These are phyloP conservation scores for Tadarida brasiliensis DNA, from an alignment of 2,797 vertebrate species.

Conservation along the genomic window DNA sequence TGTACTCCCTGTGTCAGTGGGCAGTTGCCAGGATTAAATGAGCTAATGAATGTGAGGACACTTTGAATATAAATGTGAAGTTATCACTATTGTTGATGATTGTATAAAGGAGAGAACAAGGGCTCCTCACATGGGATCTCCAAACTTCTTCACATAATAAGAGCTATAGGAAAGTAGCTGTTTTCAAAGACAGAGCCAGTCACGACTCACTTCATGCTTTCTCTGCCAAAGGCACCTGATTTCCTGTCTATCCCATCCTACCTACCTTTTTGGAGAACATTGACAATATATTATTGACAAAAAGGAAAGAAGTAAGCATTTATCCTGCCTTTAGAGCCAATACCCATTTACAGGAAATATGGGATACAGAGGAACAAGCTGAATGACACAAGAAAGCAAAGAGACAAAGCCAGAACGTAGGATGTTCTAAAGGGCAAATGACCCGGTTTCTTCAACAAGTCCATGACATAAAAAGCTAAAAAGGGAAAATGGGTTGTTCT, in stretches of 20 bases:
- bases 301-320: not conserved
- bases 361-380: not conserved
- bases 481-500: not conserved
- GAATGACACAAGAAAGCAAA: not conserved
- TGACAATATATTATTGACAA: not conserved
- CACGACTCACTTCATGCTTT: not conserved
- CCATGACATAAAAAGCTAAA: not conserved
- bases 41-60: not conserved
- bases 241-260: not conserved
- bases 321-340: not conserved
- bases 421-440: not conserved
- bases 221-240: not conserved
- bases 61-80: not conserved
- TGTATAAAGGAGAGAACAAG: not conserved
- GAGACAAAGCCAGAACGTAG: not conserved
- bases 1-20: not conserved
- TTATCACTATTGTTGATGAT: not conserved
- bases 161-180: not conserved
- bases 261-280: not conserved
- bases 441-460: not conserved
- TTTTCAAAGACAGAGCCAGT: constrained; percentile 5
- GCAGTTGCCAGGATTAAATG: not conserved
- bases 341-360: not conserved
- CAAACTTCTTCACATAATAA: not conserved
- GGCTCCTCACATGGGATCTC: not conserved